Conservation (phyloP, 2,797 vertebrate genomes). For the Fringilla coelebs region DNA sequence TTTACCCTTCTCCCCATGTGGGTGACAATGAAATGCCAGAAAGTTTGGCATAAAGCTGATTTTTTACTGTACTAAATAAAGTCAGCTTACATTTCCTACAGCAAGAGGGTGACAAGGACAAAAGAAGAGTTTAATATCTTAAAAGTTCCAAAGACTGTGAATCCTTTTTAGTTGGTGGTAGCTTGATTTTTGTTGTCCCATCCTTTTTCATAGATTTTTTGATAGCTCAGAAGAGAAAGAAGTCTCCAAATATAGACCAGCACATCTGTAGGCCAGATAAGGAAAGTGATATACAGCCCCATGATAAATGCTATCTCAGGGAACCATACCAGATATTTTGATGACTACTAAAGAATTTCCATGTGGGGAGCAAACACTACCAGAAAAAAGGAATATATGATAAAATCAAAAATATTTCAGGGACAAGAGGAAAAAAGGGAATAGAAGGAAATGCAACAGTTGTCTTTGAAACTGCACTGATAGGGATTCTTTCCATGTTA, state of each 20-base stretch:
- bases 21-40: not conserved
- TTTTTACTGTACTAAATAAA: not conserved
- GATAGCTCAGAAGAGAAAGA: not conserved
- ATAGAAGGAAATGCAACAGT: not conserved
- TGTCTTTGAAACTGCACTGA: not conserved
- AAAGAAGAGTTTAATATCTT: not conserved
- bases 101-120: not conserved
- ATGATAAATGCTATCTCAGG: slow-evolving; percentile 19
- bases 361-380: not conserved
- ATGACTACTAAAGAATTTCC: slow-evolving; percentile 5
- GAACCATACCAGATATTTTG: slow-evolving; percentile 14
- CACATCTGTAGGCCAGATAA: slow-evolving; percentile 42
- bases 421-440: not conserved
- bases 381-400: not conserved
- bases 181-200: not conserved
- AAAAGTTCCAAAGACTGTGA: not conserved
- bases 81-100: not conserved
- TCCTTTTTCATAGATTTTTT: not conserved
- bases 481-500: not conserved
- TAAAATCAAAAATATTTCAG: not conserved
- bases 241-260: not conserved
- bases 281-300: not conserved
- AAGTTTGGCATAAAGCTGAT: not conserved
- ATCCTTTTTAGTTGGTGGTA: not conserved
- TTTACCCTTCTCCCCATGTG: not conserved